Evolutionary conservation across 2,888 invertebrate species (phyloP).

Genomic region (Germaria angustata): DNA sequence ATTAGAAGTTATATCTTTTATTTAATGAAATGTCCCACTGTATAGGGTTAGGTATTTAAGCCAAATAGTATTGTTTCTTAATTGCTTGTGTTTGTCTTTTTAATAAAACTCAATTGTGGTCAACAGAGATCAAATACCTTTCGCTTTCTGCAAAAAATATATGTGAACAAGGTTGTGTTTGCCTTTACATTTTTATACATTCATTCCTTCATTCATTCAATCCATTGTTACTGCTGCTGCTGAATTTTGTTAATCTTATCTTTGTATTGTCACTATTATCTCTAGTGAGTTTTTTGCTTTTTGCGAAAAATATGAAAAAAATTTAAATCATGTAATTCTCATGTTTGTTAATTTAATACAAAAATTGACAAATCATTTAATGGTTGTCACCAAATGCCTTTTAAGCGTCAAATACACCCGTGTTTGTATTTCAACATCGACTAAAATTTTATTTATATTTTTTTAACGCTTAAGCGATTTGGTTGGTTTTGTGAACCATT

Average conservation of each 20-base stretch:
- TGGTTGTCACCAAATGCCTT: conserved; percentile 39
- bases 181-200: background rate
- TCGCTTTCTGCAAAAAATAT: conserved; percentile 20
- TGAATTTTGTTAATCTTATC: conserved; percentile 1
- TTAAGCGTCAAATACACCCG: conserved; percentile 4
- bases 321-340: conserved; percentile 16
- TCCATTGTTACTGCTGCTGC: background rate
- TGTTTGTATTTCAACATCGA: conserved; percentile 15
- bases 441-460: conserved; percentile 9
- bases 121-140: conserved; percentile 36
- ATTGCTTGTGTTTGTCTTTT: conserved; percentile 22
- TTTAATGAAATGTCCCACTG: background rate
- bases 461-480: background rate
- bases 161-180: background rate
- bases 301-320: background rate
- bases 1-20: no score
- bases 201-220: background rate
- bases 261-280: background rate
- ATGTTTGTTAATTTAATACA: conserved; percentile 12
- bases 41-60: background rate
- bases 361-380: conserved; percentile 54
- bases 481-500: background rate
- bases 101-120: background rate
- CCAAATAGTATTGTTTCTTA: conserved; percentile 7
- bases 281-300: background rate